These are phyloP conservation scores for Blera fallax DNA, from an alignment of 2,888 invertebrate genomes.

Conservation along the genomic window DNA sequence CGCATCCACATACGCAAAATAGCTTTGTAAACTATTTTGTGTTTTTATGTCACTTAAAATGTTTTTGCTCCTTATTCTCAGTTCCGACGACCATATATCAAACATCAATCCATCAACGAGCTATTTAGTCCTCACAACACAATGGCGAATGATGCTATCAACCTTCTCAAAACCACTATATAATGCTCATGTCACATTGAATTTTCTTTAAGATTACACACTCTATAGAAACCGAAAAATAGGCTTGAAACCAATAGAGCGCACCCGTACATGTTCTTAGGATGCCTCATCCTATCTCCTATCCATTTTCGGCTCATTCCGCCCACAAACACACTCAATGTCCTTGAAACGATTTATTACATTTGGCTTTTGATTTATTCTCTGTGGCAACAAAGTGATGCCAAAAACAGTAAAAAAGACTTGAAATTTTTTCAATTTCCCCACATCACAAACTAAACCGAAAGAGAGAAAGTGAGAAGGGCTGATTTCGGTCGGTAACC, in stretches of 20 bases:
- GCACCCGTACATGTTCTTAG: background rate
- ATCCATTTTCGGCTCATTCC: background rate
- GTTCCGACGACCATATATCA: background rate
- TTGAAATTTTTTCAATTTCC: background rate
- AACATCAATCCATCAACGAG: too few relatives aligned
- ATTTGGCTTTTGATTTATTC: conserved; percentile 36
- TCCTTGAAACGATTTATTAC: conserved; percentile 32
- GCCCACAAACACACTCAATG: background rate
- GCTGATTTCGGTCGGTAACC: background rate
- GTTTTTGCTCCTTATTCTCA: too few relatives aligned
- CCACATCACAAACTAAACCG: background rate
- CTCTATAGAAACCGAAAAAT: background rate
- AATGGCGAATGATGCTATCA: background rate
- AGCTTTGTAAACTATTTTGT: too few relatives aligned
- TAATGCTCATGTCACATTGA: background rate
- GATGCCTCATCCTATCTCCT: background rate
- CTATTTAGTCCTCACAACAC: too few relatives aligned
- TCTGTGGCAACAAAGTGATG: conserved; percentile 7
- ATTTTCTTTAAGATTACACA: background rate
- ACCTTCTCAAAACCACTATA: background rate
- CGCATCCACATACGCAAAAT: too few relatives aligned
- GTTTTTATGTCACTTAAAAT: too few relatives aligned
- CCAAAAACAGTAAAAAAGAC: background rate
- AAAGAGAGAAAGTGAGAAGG: background rate
- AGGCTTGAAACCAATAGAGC: background rate